A percentile compares a stretch with the other conserved stretches of the same genome.
Conservation (phyloP, 2,888 invertebrate species). For the Blomia tropicalis region DNA sequence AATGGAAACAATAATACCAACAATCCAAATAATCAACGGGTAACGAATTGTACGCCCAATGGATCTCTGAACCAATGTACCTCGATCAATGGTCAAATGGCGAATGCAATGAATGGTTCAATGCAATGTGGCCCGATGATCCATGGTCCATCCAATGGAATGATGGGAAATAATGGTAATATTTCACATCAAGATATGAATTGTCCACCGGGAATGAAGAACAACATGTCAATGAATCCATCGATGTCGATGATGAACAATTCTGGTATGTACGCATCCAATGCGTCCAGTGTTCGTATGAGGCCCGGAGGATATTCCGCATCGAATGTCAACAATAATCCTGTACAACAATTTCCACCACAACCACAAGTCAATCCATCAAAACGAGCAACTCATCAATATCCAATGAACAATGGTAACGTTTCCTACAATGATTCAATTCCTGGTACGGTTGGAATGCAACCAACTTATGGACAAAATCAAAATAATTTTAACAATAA, state of each 20-base stretch:
- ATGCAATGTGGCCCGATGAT: conserved; percentile 25
- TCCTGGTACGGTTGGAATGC: background rate
- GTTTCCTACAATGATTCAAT: background rate
- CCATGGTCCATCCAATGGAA: conserved; percentile 26
- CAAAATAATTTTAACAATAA: background rate
- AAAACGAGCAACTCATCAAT: background rate
- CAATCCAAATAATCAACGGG: conserved; percentile 52
- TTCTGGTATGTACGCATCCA: conserved; percentile 19
- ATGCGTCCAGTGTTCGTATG: background rate
- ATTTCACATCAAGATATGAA: background rate
- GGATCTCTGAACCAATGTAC: conserved; percentile 40
- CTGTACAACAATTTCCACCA: conserved; percentile 25
- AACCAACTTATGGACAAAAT: background rate
- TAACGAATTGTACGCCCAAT: conserved; percentile 44
- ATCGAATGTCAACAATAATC: conserved; percentile 25
- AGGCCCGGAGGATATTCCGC: conserved; percentile 26
- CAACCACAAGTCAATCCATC: conserved; percentile 23
- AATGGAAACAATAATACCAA: too few species aligned
- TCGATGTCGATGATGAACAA: conserved; percentile 30
- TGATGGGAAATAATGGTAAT: background rate
- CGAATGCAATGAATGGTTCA: conserved; percentile 20
- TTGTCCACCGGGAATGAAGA: background rate
- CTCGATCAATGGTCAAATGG: conserved; percentile 30
- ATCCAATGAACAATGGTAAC: conserved; percentile 8
- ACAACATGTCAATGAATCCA: conserved; percentile 25